Evolutionary conservation across 2,888 invertebrate species (phyloP), one percentile per base, ranked within the genome.

Genomic region (Gastracanthus pulcherrimus): DNA sequence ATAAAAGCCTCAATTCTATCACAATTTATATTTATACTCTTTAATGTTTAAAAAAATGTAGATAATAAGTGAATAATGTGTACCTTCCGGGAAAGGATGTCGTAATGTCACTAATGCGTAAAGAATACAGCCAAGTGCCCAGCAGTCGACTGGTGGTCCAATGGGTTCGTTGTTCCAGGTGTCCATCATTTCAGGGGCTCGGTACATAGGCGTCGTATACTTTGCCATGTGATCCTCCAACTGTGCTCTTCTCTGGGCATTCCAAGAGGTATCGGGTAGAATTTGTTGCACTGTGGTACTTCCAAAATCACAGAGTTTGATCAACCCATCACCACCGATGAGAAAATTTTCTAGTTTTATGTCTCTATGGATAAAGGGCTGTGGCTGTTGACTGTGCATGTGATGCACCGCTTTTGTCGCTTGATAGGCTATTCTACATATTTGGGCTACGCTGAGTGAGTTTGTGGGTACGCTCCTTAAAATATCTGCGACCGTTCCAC

Each of bases 161-260:
- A 99, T 98, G 83, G 96, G 96, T 89, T 96, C 96, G 91, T 99
- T 98, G 89, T 96, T 97, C 97, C 99, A 99, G 4, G 98, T 97
- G 90, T 99, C 99, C 84, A 99, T 93, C 96, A 99, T 98, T 93
- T 99, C 99, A 38, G 99, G 99, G 0, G 99, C 97, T 90, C 99
- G 94, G 92, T 99, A 99, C 99, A 97, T 97, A 0, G 97, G 97
- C 11, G 97, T 97, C 29, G 97, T 97, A 87, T 94, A 95, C 88
- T 94, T 94, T 62, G 96, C 95, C 93, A 96, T 92, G 94, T 96
- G 97, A 94, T 99, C 99, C 92, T 99, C 99, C 81, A 99, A 93
- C 89, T 96, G 94, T 85, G 97, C 96, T 87, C 98, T 94, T 92
- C 97, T 97, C 90, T 97, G 96, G 51, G 98, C 97, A 88, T 96